A percentile compares a stretch with the other conserved stretches of the same genome.
These are phyloP conservation scores for Craseonycteris thonglongyai DNA, from an alignment of 2,113 vertebrate genomes.

Conservation along the genomic window DNA sequence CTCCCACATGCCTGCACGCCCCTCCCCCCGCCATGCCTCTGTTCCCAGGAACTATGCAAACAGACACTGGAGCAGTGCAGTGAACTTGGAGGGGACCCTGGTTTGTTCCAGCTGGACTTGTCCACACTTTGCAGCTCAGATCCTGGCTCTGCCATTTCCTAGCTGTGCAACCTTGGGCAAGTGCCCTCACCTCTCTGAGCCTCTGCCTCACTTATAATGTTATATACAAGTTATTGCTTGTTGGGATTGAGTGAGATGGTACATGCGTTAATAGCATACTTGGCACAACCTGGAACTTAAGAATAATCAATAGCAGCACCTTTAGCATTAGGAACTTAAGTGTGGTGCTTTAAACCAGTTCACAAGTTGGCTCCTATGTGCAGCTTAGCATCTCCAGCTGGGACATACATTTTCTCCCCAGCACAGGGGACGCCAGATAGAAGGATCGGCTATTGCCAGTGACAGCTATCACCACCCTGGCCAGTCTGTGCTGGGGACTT, in stretches of 20 bases:
- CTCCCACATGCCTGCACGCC: neutral
- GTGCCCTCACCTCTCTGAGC: neutral
- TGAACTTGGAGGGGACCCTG: neutral
- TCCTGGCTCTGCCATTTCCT: neutral
- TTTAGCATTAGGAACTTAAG: neutral
- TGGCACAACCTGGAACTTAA: neutral
- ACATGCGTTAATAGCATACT: neutral
- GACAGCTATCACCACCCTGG: neutral
- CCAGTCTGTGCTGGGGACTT: neutral
- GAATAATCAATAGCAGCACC: neutral
- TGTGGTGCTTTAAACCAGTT: neutral
- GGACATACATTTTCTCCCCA: neutral
- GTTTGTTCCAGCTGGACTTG: neutral
- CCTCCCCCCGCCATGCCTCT: neutral
- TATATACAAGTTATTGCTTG: neutral
- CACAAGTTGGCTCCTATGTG: neutral
- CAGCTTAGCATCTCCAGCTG: neutral
- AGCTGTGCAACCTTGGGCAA: neutral
- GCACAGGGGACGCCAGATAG: neutral
- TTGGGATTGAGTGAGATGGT: neutral
- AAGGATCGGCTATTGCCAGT: no score
- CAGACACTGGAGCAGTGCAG: fast-evolving
- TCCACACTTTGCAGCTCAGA: neutral
- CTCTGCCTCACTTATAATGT: neutral
- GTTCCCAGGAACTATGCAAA: neutral